These are phyloP conservation scores for Oikopleura dioica DNA, from an alignment of 23 tunicate species.

Conservation along the genomic window DNA sequence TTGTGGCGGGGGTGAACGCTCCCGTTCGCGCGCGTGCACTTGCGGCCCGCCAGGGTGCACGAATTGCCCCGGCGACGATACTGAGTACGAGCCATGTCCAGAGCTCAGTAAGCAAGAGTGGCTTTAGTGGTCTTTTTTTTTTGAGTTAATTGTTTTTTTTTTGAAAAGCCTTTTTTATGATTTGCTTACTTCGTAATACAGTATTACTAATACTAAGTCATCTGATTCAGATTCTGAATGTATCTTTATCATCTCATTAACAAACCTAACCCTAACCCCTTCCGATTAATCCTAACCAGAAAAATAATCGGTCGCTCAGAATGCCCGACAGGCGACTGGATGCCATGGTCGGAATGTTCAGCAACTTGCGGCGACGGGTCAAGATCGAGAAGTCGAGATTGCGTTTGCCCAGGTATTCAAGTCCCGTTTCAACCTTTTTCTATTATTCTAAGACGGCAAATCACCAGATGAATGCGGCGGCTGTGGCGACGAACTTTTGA, in stretches of 20 bases:
- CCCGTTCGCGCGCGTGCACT: slow-evolving; percentile 2
- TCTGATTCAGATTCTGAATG: too few species aligned
- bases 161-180: not conserved
- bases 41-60: slow-evolving; percentile 10
- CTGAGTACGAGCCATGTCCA: not conserved
- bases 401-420: slow-evolving; percentile 7
- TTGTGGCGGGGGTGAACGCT: not conserved
- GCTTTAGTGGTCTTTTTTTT: not conserved
- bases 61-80: not conserved
- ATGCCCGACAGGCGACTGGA: not conserved
- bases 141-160: not conserved
- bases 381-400: not conserved
- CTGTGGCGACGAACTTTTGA: not conserved
- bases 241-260: too few species aligned
- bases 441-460: too few species aligned
- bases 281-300: not conserved
- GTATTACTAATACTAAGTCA: too few species aligned
- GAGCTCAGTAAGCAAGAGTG: not conserved
- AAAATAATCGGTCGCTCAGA: not conserved
- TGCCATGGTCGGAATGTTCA: not conserved
- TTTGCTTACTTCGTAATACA: too few species aligned
- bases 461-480: not conserved
- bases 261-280: not conserved
- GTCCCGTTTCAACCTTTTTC: too few species aligned
- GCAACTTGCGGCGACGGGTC: not conserved